Base-by-base conservation (phyloP, 2,888 invertebrate species). In the Andrena bicolor region DNA sequence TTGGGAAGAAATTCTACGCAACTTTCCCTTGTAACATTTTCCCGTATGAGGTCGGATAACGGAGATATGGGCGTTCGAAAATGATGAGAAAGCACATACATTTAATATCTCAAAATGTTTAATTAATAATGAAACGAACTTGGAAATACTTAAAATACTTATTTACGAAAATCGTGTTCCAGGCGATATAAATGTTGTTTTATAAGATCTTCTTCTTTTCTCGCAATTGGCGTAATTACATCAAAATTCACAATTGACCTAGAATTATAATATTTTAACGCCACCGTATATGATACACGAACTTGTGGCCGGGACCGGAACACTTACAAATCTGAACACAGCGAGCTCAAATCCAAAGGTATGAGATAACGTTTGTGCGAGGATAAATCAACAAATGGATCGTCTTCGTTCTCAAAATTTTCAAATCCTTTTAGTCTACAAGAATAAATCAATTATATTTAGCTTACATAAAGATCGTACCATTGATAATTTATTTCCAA, bases 371-470 rank as follows among this genome's bases (percentile, higher is more conserved):
- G 90, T 3, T 80, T 88, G 63, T 90, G 87, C 49, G 91, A 88
- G 30, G 91, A 90, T 48, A 92, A 86, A 79, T 90, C 88, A 41
- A 82, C 73, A 66, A 92, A 92, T 35, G 92, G 92, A 87, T 92
- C 92, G 6, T 82, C 77, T 20, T 63, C 68, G 51, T 79, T 83
- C 56, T 85, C 84, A 23, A 69, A 76, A 65, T 71, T 77, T 23
- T 88, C 86, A 72, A 89, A 88, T 35, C 88, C 90, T 84, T 91
- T 90, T 20, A 92, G 76, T 74, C 92, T 92, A 61, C 16, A 72
- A 77, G 8, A 77, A 63, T 61, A 48, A 48, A 60, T 4, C 23
- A 60, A 41, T 16, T 7, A 49, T 6, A 3, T 41, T 6, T 49
- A 13, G 10, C 32, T 64, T 10, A 26, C 13, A 35, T 10, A 13